Evolutionary conservation across 2,797 vertebrate genomes (phyloP).

Genomic region (Enteromius viviparus): DNA sequence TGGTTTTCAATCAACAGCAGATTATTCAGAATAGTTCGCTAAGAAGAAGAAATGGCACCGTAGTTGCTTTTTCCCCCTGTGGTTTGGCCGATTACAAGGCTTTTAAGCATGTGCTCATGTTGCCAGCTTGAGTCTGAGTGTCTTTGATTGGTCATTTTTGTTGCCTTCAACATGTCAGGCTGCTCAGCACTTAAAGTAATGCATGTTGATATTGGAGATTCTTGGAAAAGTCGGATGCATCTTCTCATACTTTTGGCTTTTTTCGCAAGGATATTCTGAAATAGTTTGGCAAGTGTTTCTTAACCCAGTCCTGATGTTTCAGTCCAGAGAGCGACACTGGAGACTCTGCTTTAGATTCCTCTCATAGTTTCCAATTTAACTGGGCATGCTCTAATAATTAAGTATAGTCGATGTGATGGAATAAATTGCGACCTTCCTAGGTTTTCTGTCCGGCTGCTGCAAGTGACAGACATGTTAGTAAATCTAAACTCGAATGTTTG

Average conservation of each 20-base stretch:
- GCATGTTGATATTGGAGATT: conserved; percentile 24
- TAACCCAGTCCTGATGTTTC: not conserved
- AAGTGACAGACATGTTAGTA: not conserved
- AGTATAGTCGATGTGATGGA: conserved; percentile 5
- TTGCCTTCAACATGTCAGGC: conserved; percentile 18
- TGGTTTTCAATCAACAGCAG: conserved; percentile 18
- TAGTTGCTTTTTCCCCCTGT: conserved; percentile 13
- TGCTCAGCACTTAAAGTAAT: conserved; percentile 17
- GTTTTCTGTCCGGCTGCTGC: not conserved
- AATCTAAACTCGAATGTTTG: not conserved
- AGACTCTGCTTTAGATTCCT: conserved; percentile 6
- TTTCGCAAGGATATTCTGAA: conserved; percentile 14
- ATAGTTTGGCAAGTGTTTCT: conserved; percentile 31
- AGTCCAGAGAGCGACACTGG: not conserved
- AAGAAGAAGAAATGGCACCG: conserved; percentile 32
- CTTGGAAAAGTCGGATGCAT: not conserved
- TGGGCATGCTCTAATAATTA: conserved; percentile 19
- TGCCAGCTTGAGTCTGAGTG: conserved; percentile 10
- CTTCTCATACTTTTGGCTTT: not conserved
- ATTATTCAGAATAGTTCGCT: not conserved
- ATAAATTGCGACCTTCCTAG: not conserved
- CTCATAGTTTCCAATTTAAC: conserved; percentile 2
- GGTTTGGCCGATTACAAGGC: conserved; percentile 28
- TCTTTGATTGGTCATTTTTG: conserved; percentile 27
- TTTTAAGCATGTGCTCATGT: conserved; percentile 5